Evolutionary conservation across 2,888 invertebrate genomes (phyloP), one percentile per base, ranked within the genome.

Genomic region (Tenthredo mesomela): DNA sequence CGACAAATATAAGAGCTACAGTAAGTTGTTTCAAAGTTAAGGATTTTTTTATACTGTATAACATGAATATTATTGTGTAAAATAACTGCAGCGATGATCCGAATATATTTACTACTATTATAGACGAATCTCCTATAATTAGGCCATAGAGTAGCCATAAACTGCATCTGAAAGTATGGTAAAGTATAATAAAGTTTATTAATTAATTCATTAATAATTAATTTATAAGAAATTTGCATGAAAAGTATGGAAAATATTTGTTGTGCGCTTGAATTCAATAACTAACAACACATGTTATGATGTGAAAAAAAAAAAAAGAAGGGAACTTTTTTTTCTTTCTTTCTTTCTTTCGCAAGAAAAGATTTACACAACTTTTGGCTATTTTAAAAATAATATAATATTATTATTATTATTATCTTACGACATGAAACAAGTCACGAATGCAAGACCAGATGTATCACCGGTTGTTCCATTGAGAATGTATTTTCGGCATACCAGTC

Each of bases 101-200:
- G 89, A 97, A 95, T 50, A 94, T 93, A 92, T 98, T 98, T 0
- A 98, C 97, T 89, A 96, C 93, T 82, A 96, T 94, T 88, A 98
- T 94, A 85, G 96, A 96, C 83, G 94, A 93, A 91, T 98, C 97
- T 87, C 94, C 93, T 89, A 97, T 97, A 84, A 96, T 93, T 87
- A 96, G 93, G 50, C 97, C 98, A 93, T 98, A 98, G 78, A 96
- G 94, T 50, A 97, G 93, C 98, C 98, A 98, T 85, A 97, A 94
- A 88, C 95, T 95, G 90, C 96, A 96, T 87, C 97, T 97, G 94
- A 85, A 95, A 94, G 77, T 29, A 29, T 87, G 84, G 87, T 78
- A 85, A 71, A 37, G 78, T 61, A 43, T 12, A n/a, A n/a, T n/a
- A n/a, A n/a, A 5, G 29, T 73, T 84, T 70, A n/a, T n/a, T n/a